Evolutionary conservation across 2,797 vertebrate genomes (phyloP).

Genomic region (Numenius phaeopus): DNA sequence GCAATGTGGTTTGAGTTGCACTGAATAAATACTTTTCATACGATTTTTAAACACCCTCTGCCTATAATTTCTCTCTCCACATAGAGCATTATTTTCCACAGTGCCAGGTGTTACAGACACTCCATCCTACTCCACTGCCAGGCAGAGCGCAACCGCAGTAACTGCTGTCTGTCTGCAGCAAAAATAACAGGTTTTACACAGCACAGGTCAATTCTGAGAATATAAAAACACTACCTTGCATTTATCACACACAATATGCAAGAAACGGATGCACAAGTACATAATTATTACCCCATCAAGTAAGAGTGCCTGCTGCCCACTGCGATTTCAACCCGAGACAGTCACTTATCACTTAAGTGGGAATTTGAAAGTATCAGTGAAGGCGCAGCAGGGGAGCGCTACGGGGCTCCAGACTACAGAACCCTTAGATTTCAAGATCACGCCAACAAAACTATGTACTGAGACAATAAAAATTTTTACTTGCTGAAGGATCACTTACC

Average conservation of each 20-base stretch:
- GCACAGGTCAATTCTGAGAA: neutral
- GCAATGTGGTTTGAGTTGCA: rapidly evolving
- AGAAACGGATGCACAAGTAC: neutral
- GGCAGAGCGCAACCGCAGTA: neutral
- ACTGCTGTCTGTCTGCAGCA: neutral
- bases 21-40: neutral
- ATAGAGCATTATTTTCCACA: neutral
- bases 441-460: neutral
- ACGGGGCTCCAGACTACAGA: neutral
- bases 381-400: neutral
- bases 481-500: neutral
- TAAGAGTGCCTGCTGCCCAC: neutral
- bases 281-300: neutral
- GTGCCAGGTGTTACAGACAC: neutral
- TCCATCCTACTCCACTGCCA: neutral
- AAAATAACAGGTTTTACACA: neutral
- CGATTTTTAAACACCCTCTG: neutral
- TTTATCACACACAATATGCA: neutral
- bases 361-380: neutral
- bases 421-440: neutral
- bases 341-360: neutral
- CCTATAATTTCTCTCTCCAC: neutral
- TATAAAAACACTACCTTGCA: neutral
- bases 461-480: neutral
- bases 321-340: neutral